Percentiles rank a stretch among this genome's conserved stretches.
phyloP scores from a whole-genome alignment of 2,797 vertebrate genomes.

The Ficedula albicollis region DNA sequence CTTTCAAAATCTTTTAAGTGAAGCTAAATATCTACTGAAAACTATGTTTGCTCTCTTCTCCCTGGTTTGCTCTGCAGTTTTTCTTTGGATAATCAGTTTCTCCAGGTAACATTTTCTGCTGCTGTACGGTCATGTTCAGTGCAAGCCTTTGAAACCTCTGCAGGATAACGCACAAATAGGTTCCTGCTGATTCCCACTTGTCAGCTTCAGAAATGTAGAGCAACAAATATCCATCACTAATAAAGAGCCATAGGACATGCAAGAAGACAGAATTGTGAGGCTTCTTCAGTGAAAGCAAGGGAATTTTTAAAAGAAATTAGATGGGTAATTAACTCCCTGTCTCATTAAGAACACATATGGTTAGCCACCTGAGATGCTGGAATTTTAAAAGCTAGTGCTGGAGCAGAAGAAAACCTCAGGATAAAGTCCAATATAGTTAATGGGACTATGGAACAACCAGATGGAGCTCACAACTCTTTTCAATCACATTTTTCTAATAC shows the following conservation, averaged over 20 bases:
- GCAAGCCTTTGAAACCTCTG: neutral
- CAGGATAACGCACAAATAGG: neutral
- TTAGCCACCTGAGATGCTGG: constrained; percentile 46
- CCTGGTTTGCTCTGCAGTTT: neutral
- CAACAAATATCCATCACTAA: neutral
- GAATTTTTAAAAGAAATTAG: constrained; percentile 23
- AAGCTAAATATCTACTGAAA: neutral
- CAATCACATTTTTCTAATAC: neutral
- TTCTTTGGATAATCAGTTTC: neutral
- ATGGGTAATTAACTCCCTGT: constrained; percentile 44
- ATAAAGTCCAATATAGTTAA: neutral
- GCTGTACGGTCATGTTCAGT: neutral
- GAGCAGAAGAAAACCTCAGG: constrained; percentile 25
- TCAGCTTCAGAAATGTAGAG: neutral
- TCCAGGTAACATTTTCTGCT: neutral
- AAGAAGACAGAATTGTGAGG: neutral
- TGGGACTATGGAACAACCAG: neutral
- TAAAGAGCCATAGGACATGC: neutral
- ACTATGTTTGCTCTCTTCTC: neutral
- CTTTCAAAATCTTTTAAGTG: neutral
- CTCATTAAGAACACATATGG: constrained; percentile 54
- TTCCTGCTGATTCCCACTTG: neutral
- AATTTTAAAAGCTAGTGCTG: constrained; percentile 28
- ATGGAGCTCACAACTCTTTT: constrained; percentile 2
- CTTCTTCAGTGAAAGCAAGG: neutral